Conservation (phyloP, 2,113 vertebrate genomes). For the Sterrhoptilus dennistouni region DNA sequence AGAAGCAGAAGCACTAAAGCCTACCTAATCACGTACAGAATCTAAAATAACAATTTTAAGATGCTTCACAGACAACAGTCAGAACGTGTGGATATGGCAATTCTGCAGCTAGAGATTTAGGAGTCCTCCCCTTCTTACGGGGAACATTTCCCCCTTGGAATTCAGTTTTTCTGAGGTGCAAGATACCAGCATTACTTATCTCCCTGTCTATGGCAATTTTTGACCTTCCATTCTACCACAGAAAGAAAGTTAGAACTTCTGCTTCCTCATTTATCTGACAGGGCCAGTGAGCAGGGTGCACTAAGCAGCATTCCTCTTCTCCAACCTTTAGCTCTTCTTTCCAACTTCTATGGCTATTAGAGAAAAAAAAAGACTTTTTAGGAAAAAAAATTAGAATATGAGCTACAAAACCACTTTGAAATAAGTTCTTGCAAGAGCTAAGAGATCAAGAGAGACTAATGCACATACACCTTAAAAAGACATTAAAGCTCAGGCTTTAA, state of each 20-base stretch:
- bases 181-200: background rate
- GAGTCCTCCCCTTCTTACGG: fast-evolving
- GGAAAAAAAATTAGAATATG: background rate
- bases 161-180: background rate
- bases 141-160: background rate
- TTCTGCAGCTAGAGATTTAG: background rate
- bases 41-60: background rate
- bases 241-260: fast-evolving
- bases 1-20: background rate
- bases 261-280: background rate
- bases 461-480: background rate
- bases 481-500: background rate
- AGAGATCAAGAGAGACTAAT: background rate
- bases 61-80: background rate
- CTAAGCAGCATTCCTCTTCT: background rate
- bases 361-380: background rate
- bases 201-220: background rate
- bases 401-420: background rate
- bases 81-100: background rate
- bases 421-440: background rate
- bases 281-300: background rate
- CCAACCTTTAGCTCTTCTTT: background rate
- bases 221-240: background rate
- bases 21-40: background rate
- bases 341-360: background rate